These are phyloP conservation scores for Micromys minutus DNA, from an alignment of 2,113 vertebrate species.

Conservation along the genomic window DNA sequence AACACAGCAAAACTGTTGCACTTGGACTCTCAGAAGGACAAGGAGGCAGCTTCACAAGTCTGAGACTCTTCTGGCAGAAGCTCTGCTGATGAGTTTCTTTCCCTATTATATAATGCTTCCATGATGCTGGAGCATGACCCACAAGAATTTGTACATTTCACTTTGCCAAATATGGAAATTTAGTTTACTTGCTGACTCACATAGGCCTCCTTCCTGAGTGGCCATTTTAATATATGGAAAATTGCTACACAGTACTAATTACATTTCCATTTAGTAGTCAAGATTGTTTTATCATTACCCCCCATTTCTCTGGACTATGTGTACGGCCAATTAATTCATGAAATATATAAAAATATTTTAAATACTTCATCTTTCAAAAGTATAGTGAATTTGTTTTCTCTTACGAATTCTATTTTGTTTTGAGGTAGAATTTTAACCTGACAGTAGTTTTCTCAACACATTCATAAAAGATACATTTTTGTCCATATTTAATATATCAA, in stretches of 20 bases:
- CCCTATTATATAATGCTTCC: not conserved
- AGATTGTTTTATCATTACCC: not conserved
- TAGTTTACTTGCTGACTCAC: not conserved
- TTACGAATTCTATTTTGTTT: not conserved
- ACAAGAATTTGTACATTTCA: not conserved
- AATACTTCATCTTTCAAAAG: not conserved
- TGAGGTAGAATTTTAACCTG: not conserved
- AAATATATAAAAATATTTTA: not conserved
- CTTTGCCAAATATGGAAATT: no score
- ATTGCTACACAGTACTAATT: not conserved
- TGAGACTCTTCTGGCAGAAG: not conserved
- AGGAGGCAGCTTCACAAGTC: not conserved
- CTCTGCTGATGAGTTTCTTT: not conserved
- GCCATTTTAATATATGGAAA: not conserved
- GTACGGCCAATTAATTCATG: not conserved
- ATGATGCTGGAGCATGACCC: not conserved
- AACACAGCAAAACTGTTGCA: not conserved
- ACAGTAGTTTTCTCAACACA: not conserved
- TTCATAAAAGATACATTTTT: not conserved
- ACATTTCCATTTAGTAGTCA: not conserved
- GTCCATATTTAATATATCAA: not conserved
- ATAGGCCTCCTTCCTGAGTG: not conserved
- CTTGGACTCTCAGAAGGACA: not conserved
- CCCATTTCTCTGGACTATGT: not conserved
- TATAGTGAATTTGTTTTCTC: not conserved